Evolutionary conservation across 2,797 vertebrate genomes (phyloP).

Genomic region (Neopelma chrysocephalum): DNA sequence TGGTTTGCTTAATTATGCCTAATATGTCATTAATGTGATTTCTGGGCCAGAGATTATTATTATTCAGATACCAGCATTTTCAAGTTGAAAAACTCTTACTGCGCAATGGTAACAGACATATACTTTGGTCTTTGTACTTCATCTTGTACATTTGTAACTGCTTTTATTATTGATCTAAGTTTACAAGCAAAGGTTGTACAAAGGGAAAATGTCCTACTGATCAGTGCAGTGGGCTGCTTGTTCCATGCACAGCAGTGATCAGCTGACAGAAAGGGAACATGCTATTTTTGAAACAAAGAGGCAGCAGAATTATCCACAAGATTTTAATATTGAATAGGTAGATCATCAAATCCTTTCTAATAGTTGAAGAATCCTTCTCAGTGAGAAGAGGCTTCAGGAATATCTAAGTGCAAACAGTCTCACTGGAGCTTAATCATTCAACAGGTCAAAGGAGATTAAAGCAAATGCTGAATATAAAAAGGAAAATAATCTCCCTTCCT

Average conservation of each 20-base stretch:
- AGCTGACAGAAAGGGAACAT: background rate
- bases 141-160: background rate
- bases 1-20: background rate
- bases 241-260: background rate
- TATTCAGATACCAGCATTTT: background rate
- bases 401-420: constrained; percentile 29
- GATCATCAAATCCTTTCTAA: constrained; percentile 16
- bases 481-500: constrained; percentile 12
- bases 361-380: background rate
- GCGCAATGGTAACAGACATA: background rate
- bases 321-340: background rate
- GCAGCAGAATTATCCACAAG: background rate
- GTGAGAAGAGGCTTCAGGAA: constrained; percentile 1
- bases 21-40: background rate
- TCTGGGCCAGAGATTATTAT: background rate
- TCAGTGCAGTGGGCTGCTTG: background rate
- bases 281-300: constrained; percentile 12
- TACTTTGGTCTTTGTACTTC: background rate
- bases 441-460: constrained; percentile 33
- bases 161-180: background rate
- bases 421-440: background rate
- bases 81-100: background rate
- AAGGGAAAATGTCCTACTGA: background rate
- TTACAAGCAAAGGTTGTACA: background rate
- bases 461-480: constrained; percentile 11